These are phyloP conservation scores for Limanda limanda DNA, from an alignment of 2,113 vertebrate species.

Conservation along the genomic window DNA sequence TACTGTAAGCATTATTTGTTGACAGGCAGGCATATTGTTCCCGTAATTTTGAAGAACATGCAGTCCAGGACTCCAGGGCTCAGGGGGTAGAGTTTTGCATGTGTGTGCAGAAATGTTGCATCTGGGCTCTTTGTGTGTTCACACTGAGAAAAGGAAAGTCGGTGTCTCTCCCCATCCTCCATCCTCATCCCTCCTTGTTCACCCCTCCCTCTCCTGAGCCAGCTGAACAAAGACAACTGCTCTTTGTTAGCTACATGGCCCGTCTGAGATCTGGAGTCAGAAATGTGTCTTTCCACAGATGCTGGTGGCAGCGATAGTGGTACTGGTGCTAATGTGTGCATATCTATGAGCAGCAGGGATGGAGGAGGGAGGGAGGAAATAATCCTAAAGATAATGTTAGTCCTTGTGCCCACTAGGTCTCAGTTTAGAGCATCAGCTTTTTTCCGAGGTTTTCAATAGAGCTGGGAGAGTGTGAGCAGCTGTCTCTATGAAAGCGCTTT, in stretches of 20 bases:
- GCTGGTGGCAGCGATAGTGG: conserved; percentile 36
- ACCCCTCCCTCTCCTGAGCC: conserved; percentile 58
- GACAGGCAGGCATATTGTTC: neutral
- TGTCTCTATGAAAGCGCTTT: conserved; percentile 53
- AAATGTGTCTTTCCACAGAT: conserved; percentile 46
- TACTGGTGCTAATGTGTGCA: conserved; percentile 22
- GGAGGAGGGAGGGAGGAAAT: conserved; percentile 16
- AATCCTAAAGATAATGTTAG: conserved; percentile 53
- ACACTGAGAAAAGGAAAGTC: conserved; percentile 44
- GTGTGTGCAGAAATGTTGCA: conserved; percentile 21
- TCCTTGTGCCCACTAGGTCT: conserved; percentile 41
- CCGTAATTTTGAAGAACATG: conserved; percentile 3
- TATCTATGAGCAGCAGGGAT: conserved; percentile 6
- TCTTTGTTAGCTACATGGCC: conserved; percentile 73
- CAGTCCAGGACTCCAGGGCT: conserved; percentile 3
- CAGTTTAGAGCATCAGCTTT: conserved; percentile 53
- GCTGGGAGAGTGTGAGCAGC: conserved; percentile 40
- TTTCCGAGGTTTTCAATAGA: conserved; percentile 42
- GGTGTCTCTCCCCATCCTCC: conserved; percentile 66
- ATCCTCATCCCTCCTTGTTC: conserved; percentile 53
- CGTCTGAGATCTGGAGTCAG: conserved; percentile 56
- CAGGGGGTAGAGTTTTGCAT: neutral
- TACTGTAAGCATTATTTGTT: neutral
- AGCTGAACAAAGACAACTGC: conserved; percentile 77
- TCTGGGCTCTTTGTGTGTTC: conserved; percentile 53